Conservation (phyloP, 2,888 invertebrate genomes). For the Biston betularia region DNA sequence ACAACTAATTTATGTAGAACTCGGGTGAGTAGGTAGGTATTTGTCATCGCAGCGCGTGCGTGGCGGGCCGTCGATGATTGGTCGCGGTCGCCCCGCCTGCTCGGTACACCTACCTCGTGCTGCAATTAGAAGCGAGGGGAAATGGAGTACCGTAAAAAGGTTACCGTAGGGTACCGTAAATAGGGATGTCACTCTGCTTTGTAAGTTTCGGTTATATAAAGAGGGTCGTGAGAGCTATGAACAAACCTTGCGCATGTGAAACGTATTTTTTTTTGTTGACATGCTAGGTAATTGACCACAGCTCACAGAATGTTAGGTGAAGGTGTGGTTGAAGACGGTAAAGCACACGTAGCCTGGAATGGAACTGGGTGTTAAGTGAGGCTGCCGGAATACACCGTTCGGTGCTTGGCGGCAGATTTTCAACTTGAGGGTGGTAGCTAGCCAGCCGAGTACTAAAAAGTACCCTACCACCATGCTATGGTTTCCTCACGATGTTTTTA, state of each 20-base stretch:
- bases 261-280: too few species aligned
- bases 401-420: too few species aligned
- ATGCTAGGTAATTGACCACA: too few species aligned
- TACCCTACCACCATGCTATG: too few species aligned
- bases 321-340: too few species aligned
- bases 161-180: slow-evolving; percentile 13
- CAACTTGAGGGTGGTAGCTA: too few species aligned
- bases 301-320: too few species aligned
- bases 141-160: slow-evolving; percentile 15
- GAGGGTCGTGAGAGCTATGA: not conserved
- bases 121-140: slow-evolving; percentile 19
- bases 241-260: not conserved
- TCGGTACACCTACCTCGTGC: slow-evolving; percentile 50
- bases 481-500: too few species aligned
- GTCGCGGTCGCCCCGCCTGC: slow-evolving; percentile 74
- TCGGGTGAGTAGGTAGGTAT: slow-evolving; percentile 55
- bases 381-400: too few species aligned
- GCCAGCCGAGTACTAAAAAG: too few species aligned
- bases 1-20: slow-evolving; percentile 29
- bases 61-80: slow-evolving; percentile 67
- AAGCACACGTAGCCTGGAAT: too few species aligned
- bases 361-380: too few species aligned
- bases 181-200: slow-evolving; percentile 6
- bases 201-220: not conserved
- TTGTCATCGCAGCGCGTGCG: slow-evolving; percentile 63